Conservation (phyloP, 2,888 invertebrate genomes). For the Spisula solida region DNA sequence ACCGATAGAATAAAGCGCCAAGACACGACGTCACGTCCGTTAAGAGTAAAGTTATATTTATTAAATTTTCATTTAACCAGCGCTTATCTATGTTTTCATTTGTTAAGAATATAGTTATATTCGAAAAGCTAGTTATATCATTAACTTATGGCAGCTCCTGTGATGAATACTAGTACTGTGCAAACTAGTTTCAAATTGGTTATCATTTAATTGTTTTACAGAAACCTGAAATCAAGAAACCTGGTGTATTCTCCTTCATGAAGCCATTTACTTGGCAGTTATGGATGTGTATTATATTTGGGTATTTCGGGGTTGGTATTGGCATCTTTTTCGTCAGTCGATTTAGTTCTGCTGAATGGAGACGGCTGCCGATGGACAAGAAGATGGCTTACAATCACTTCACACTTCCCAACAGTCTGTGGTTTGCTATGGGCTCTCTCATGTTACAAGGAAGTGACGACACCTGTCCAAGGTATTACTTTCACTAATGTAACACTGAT, state of each 20-base stretch:
- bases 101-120: no score
- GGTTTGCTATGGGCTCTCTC: slow-evolving; percentile 98
- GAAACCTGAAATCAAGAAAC: slow-evolving; percentile 95
- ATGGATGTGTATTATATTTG: slow-evolving; percentile 95
- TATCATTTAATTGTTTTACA: slow-evolving; percentile 83
- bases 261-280: slow-evolving; percentile 98
- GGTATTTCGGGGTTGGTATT: slow-evolving; percentile 98
- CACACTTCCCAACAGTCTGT: slow-evolving; percentile 97
- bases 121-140: no score
- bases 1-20: no score
- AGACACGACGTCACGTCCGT: no score
- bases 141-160: no score
- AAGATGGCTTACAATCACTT: slow-evolving; percentile 89
- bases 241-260: slow-evolving; percentile 98
- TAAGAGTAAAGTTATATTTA: no score
- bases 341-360: slow-evolving; percentile 99
- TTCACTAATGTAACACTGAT: no score
- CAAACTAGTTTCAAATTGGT: no score
- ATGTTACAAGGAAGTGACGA: slow-evolving; percentile 99
- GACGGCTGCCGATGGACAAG: slow-evolving; percentile 87
- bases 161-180: no score
- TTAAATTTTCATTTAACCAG: no score
- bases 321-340: slow-evolving; percentile 98
- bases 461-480: slow-evolving; percentile 92
- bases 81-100: no score